Base-by-base conservation (phyloP, 2,888 invertebrate species). In the Platynereis dumerilii region DNA sequence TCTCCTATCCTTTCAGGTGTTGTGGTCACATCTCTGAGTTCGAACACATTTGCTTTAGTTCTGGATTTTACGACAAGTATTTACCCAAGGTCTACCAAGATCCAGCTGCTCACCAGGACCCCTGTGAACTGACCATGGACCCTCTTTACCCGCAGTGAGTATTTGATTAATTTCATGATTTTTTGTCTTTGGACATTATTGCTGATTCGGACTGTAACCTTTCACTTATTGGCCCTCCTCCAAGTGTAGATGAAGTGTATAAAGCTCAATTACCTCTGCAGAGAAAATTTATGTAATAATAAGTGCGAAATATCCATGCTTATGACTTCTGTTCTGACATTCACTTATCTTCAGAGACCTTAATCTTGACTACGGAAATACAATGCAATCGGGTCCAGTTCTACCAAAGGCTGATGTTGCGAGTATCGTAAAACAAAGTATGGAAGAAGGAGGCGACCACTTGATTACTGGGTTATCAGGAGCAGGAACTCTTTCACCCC, bases 21-120 rank as follows among this genome's bases (percentile, higher is more conserved):
- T 95, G 95, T 75, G 90, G 95, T 45, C 95, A 96, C 81, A 93
- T 96, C 5, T 92, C 94, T 2, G 92, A 92, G 77, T 86, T 96
- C 77, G 97, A 97, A 77, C 94, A 95, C 80, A 91, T 91, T 0
- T 89, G 94, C 72, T 95, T 95, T 76, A 93, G 94, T 28, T 90
- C 91, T 76, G 92, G 92, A 74, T 91, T 78, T 69, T 78, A 80
- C 69, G 79, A 80, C 71, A 75, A 75, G 17, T 76, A 71, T 64
- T 72, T 80, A 22, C 80, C 80, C 22, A 77, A 76, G 61, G 73
- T 80, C 20, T 75, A 76, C 52, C 76, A 74, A 44, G 62, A 67
- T 54, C 58, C 27, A 48, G n/a, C n/a, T n/a, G 3, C 48, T 20
- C 22, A 5, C 17, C 20, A 22, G 7, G 48, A 22, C n/a, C 48